Percentiles rank a stretch among this genome's conserved stretches.
Evolutionary conservation across 2,113 vertebrate genomes (phyloP).

Genomic region (Poeciliopsis prolifica): DNA sequence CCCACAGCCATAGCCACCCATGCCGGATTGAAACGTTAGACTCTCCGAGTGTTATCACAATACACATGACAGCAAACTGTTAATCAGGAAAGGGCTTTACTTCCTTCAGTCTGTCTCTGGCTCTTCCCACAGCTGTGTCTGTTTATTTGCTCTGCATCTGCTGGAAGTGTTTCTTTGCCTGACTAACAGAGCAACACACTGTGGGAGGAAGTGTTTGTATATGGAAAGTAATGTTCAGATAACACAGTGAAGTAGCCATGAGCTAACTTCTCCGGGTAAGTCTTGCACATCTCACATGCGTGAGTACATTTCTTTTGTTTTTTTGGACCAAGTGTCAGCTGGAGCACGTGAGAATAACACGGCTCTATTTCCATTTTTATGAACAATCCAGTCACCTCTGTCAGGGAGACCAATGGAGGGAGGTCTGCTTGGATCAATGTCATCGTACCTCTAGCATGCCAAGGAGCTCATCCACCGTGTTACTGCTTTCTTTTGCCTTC

Average conservation of each 20-base stretch:
- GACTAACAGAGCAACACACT: constrained; percentile 36
- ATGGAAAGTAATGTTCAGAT: constrained; percentile 28
- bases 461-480: constrained; percentile 60
- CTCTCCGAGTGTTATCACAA: constrained; percentile 61
- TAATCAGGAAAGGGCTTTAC: constrained; percentile 69
- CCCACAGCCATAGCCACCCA: constrained; percentile 45
- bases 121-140: constrained; percentile 44
- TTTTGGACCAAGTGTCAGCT: constrained; percentile 44
- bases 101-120: constrained; percentile 40
- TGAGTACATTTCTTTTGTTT: constrained; percentile 22
- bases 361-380: constrained; percentile 84
- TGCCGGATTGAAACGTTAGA: constrained; percentile 63
- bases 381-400: constrained; percentile 79
- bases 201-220: constrained; percentile 49
- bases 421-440: constrained; percentile 77
- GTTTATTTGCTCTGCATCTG: constrained; percentile 67
- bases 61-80: constrained; percentile 62
- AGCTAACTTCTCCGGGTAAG: not conserved
- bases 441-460: constrained; percentile 71
- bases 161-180: constrained; percentile 57
- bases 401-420: constrained; percentile 76
- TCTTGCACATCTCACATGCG: constrained; percentile 6
- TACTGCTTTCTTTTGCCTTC: constrained; percentile 45
- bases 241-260: constrained; percentile 24
- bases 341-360: constrained; percentile 53